Conservation (phyloP, 2,797 vertebrate genomes). For the Gallinago solitaria region DNA sequence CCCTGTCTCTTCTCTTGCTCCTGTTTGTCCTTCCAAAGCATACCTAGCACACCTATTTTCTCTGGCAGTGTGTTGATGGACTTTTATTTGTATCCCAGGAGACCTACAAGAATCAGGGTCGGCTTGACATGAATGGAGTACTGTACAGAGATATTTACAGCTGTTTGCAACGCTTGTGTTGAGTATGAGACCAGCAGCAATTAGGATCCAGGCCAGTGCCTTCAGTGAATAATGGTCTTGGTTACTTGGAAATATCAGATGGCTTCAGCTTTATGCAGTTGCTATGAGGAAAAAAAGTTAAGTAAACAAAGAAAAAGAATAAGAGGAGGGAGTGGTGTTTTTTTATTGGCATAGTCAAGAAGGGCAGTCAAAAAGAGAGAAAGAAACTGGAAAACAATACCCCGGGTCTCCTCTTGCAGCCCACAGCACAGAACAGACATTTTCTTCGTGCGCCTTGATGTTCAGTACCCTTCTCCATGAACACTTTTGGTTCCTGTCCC, state of each 20-base stretch:
- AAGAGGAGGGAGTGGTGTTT: slow-evolving; percentile 60
- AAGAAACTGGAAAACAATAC: slow-evolving; percentile 39
- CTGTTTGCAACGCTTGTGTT: slow-evolving; percentile 35
- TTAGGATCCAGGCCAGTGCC: slow-evolving; percentile 60
- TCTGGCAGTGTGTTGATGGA: slow-evolving; percentile 27
- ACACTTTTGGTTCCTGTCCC: not conserved
- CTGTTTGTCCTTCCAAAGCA: not conserved
- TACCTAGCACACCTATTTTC: slow-evolving; percentile 43
- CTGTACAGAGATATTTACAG: slow-evolving; percentile 55
- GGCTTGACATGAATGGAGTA: slow-evolving; percentile 51
- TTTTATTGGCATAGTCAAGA: slow-evolving; percentile 48
- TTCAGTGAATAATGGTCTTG: slow-evolving; percentile 56
- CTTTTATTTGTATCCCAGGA: slow-evolving; percentile 50
- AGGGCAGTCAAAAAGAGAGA: slow-evolving; percentile 29
- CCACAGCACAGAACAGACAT: not conserved
- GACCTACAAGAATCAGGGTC: slow-evolving; percentile 53
- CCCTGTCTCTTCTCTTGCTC: not conserved
- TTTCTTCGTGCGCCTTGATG: not conserved
- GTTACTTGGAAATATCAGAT: slow-evolving; percentile 60
- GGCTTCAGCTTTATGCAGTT: slow-evolving; percentile 60
- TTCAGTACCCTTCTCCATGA: not conserved
- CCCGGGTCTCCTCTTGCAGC: slow-evolving; percentile 1
- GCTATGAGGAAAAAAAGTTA: slow-evolving; percentile 63
- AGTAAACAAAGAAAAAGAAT: slow-evolving; percentile 70
- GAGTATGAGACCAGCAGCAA: slow-evolving; percentile 43